Conservation (phyloP, 2,797 vertebrate genomes). For the Sebastes variabilis region DNA sequence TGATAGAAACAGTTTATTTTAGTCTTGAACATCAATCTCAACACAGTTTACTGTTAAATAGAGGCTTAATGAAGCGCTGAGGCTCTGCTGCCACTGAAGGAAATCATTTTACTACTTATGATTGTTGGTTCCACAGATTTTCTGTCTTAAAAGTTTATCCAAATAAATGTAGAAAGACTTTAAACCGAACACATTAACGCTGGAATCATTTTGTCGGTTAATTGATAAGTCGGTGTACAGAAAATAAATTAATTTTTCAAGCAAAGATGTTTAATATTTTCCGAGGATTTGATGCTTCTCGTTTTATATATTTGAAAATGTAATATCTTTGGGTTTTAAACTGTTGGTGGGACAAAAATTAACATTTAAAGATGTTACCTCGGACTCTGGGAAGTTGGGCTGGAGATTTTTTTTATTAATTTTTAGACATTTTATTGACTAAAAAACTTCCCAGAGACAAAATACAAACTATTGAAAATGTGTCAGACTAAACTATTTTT, state of each 20-base stretch:
- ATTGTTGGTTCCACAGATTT: neutral
- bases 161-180: neutral
- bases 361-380: no score
- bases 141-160: neutral
- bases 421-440: no score
- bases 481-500: neutral
- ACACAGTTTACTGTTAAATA: slow-evolving; percentile 39
- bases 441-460: no score
- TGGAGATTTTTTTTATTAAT: no score
- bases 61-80: slow-evolving; percentile 14
- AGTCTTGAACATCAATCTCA: slow-evolving; percentile 46
- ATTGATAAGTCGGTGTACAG: no score
- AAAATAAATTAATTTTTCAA: no score
- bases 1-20: slow-evolving; percentile 70
- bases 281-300: neutral
- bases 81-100: slow-evolving; percentile 3
- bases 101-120: neutral
- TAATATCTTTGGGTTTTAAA: no score
- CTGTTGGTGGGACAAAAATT: no score
- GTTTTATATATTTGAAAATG: no score
- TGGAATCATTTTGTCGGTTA: neutral
- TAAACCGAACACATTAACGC: neutral
- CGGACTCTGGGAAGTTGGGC: no score
- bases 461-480: no score
- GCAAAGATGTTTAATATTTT: no score